A percentile compares a stretch with the other conserved stretches of the same genome.
Conservation (phyloP, 2,113 vertebrate species). For the Willisornis vidua region DNA sequence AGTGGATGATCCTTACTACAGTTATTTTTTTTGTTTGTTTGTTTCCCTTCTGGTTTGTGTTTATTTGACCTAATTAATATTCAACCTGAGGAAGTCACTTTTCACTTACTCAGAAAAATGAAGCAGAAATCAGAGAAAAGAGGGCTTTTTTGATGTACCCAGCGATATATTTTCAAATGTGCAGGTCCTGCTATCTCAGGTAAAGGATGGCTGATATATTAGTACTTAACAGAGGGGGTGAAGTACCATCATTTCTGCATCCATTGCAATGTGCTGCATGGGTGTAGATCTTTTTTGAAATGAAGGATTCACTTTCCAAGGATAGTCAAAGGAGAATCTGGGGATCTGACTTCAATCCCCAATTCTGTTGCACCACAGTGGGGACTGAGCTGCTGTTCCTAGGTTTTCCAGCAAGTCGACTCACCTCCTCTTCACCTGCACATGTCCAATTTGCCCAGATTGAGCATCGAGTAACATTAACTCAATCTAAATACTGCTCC, state of each 20-base stretch:
- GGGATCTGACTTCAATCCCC: neutral
- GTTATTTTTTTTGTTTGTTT: neutral
- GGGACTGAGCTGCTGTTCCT: neutral
- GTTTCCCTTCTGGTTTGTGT: neutral
- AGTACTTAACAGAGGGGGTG: neutral
- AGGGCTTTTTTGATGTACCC: neutral
- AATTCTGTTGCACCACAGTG: neutral
- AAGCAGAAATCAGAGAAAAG: neutral
- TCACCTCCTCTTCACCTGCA: neutral
- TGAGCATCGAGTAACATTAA: neutral
- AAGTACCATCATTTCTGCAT: neutral
- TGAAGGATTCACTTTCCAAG: neutral
- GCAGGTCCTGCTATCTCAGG: neutral
- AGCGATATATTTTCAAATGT: neutral
- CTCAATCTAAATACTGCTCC: neutral
- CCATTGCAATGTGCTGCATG: neutral
- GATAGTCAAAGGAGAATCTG: neutral
- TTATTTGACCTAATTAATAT: constrained; percentile 35
- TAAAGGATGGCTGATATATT: neutral
- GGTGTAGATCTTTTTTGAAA: neutral
- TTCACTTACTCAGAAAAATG: neutral
- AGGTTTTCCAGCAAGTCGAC: neutral
- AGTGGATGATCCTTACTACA: neutral
- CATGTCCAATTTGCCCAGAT: neutral
- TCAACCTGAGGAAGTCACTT: neutral